Conservation (phyloP, 2,888 invertebrate genomes). For the Sarcophaga caerulescens region DNA sequence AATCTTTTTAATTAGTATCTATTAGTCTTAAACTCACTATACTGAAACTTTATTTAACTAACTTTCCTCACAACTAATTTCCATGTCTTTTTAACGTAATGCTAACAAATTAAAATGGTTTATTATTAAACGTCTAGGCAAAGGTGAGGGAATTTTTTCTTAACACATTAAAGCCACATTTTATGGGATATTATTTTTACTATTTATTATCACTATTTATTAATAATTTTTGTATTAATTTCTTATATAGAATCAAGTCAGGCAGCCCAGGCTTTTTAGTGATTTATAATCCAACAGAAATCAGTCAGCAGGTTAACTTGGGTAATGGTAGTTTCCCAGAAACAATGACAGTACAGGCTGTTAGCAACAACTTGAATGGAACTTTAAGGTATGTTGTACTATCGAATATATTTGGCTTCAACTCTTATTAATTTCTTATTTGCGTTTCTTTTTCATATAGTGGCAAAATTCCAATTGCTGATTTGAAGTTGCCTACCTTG, state of each 20-base stretch:
- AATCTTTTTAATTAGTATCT: background rate
- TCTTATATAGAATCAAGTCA: constrained; percentile 84
- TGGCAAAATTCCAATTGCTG: constrained; percentile 81
- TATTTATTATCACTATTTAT: background rate
- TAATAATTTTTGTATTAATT: constrained; percentile 19
- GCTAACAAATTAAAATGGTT: constrained; percentile 45
- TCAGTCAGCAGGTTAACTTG: constrained; percentile 83
- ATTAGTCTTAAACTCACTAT: background rate
- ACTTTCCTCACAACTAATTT: background rate
- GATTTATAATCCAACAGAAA: constrained; percentile 85
- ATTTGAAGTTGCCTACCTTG: constrained; percentile 84
- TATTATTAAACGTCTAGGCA: constrained; percentile 69
- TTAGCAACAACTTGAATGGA: constrained; percentile 83
- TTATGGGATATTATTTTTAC: background rate
- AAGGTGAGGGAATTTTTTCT: constrained; percentile 69
- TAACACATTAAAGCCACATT: background rate
- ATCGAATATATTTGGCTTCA: background rate
- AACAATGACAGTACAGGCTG: constrained; percentile 84
- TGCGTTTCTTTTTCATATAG: background rate
- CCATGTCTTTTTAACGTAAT: constrained; percentile 31
- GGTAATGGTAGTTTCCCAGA: constrained; percentile 82
- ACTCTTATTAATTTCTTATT: background rate
- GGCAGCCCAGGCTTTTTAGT: constrained; percentile 90
- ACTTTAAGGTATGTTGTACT: constrained; percentile 73
- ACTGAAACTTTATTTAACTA: background rate